Base-by-base conservation (phyloP, 2,888 invertebrate genomes). In the Nymphalis urticae region DNA sequence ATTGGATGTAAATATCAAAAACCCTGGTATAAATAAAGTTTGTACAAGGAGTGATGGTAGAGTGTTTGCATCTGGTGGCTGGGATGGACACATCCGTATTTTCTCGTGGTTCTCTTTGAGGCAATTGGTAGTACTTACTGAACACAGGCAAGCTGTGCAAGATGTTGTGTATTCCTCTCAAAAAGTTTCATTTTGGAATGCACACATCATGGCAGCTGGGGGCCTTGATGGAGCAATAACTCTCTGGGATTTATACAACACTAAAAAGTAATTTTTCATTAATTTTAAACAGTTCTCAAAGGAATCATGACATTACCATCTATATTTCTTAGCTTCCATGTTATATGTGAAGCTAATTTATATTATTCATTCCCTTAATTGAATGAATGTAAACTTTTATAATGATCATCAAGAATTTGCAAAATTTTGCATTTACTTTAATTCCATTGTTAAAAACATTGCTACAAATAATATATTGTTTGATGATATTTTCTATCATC, bases 171-270 rank as follows among this genome's bases (percentile, higher is more conserved):
- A 95, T 86, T 96, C 96, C 4, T 87, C 90, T 0, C 92, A 93
- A 59, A 93, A 93, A 73, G 95, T 96, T 9, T 92, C 94, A 68
- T 91, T 94, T 76, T 96, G 96, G 95, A 94, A 95, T 64, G 94
- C 95, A n/a, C 94, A 95, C 68, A 94, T 97, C n/a, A 95, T 97
- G 95, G 97, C 96, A 17, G 95, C 95, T 0, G 95, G 95, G 58
- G 95, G 96, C 32, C 94, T 95, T 72, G 97, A 97, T 85, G 95
- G 96, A 74, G 94, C 94, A 79, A 95, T 97, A 75, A 95, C 96
- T 7, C 92, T 97, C 67, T 97, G 97, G 97, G 95, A 96, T 90
- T 93, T 97, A 78, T 97, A 96, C 82, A 96, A 96, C 73, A 82
- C 78, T 72, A 90, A 89, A 75, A 77, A 81, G 74, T 82, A 86